Evolutionary conservation across 2,888 invertebrate genomes (phyloP).

Genomic region (Caenorhabditis sp.): DNA sequence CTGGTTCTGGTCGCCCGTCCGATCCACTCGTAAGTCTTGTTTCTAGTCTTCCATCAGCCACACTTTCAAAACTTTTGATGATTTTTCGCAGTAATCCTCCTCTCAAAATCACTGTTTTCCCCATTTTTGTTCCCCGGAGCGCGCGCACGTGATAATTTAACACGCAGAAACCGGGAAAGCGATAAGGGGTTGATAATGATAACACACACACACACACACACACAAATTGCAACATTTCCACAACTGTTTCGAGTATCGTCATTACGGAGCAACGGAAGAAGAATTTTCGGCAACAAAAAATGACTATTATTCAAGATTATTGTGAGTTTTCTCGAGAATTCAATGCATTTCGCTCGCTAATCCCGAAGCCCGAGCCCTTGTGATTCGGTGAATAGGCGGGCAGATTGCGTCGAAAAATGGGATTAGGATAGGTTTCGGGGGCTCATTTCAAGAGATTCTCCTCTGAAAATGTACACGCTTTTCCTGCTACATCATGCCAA

Average conservation of each 20-base stretch:
- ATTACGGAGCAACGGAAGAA: not conserved
- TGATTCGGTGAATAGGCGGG: slow-evolving; percentile 11
- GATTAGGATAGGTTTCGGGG: slow-evolving; percentile 14
- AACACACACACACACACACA: not conserved
- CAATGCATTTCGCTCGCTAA: slow-evolving; percentile 2
- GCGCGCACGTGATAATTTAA: slow-evolving; percentile 35
- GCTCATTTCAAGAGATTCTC: slow-evolving; percentile 1
- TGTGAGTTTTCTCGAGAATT: slow-evolving; percentile 47
- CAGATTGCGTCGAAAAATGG: slow-evolving; percentile 8
- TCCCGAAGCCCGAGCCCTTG: slow-evolving; percentile 5
- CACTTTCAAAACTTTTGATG: no score
- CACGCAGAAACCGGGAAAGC: slow-evolving; percentile 6
- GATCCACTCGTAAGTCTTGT: slow-evolving; percentile 23
- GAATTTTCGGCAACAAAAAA: no score
- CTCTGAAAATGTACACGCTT: slow-evolving; percentile 51
- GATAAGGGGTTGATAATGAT: no score
- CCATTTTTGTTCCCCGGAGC: not conserved
- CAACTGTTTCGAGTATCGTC: slow-evolving; percentile 3
- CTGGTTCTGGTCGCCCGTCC: slow-evolving; percentile 34
- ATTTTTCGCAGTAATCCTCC: not conserved
- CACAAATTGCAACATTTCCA: slow-evolving; percentile 42
- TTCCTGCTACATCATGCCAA: slow-evolving; percentile 60
- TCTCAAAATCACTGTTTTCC: not conserved
- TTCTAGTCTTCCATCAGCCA: no score
- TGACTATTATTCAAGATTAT: slow-evolving; percentile 62